phyloP scores from a whole-genome alignment of 2,113 vertebrate species.

The Cromileptes altivelis region DNA sequence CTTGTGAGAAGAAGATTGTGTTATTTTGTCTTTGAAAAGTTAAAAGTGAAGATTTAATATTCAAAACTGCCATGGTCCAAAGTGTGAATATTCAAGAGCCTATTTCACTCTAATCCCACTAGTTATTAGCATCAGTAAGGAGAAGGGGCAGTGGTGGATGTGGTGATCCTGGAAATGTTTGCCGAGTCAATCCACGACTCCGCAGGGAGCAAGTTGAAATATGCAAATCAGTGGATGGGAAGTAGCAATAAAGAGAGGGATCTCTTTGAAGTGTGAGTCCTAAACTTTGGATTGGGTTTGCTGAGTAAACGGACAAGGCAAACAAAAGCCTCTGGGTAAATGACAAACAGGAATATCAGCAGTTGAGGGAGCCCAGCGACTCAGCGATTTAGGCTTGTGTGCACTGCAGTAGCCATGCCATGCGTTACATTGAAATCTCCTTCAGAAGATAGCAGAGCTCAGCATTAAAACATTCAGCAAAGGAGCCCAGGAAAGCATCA shows the following conservation, averaged over 20 bases:
- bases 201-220: constrained; percentile 48
- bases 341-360: constrained; percentile 67
- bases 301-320: constrained; percentile 64
- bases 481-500: not conserved
- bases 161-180: constrained; percentile 53
- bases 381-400: constrained; percentile 61
- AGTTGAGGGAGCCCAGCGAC: constrained; percentile 25
- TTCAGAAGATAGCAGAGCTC: constrained; percentile 52
- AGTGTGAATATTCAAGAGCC: constrained; percentile 22
- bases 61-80: not conserved
- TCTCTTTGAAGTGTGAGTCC: constrained; percentile 76
- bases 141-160: constrained; percentile 8
- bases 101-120: not conserved
- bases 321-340: constrained; percentile 70
- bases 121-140: constrained; percentile 20
- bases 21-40: constrained; percentile 1
- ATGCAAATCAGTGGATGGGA: constrained; percentile 74
- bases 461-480: constrained; percentile 24
- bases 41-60: not conserved
- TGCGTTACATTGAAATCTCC: constrained; percentile 64
- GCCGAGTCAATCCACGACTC: constrained; percentile 57
- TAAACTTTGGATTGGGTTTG: constrained; percentile 68
- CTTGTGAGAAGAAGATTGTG: not conserved
- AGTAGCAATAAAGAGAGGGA: constrained; percentile 46
- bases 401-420: constrained; percentile 36